Evolutionary conservation across 2,797 vertebrate species (phyloP).

Genomic region (Neomorphus geoffroyi): DNA sequence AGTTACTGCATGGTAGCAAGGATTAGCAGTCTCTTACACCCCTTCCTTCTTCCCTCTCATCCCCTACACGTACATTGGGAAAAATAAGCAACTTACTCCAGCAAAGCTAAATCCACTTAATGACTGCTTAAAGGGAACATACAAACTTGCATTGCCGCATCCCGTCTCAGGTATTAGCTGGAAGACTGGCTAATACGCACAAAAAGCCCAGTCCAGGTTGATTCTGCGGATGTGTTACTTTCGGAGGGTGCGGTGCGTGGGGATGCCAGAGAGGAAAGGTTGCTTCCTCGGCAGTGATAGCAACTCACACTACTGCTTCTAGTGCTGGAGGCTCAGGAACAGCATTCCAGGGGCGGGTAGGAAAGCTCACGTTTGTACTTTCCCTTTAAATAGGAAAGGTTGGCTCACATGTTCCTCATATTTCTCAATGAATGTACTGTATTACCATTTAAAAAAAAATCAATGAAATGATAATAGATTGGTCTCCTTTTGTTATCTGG

Average conservation of each 20-base stretch:
- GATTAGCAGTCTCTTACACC: conserved; percentile 74
- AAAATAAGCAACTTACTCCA: conserved; percentile 29
- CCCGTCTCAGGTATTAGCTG: conserved; percentile 28
- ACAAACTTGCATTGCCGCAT: conserved; percentile 57
- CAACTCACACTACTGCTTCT: not conserved
- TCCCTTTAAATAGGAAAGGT: conserved; percentile 82
- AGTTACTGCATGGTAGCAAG: conserved; percentile 86
- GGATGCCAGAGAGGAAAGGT: not conserved
- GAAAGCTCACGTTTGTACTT: conserved; percentile 72
- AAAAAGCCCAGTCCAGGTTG: conserved; percentile 31
- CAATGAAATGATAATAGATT: conserved; percentile 93
- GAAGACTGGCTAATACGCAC: conserved; percentile 40
- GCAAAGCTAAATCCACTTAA: conserved; percentile 45
- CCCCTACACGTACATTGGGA: conserved; percentile 70
- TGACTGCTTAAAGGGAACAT: conserved; percentile 77
- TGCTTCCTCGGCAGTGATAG: not conserved
- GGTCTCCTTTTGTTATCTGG: conserved; percentile 99
- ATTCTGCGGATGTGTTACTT: not conserved
- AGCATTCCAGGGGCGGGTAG: conserved; percentile 55
- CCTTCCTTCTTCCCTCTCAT: conserved; percentile 75
- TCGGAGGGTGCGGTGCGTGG: not conserved
- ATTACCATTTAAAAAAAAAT: conserved; percentile 92
- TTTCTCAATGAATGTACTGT: conserved; percentile 99
- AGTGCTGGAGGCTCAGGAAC: conserved; percentile 30
- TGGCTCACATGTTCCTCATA: conserved; percentile 92